Percentiles rank a stretch among this genome's conserved stretches.
phyloP scores from a whole-genome alignment of 2,888 invertebrate genomes.

The Busseola fusca region DNA sequence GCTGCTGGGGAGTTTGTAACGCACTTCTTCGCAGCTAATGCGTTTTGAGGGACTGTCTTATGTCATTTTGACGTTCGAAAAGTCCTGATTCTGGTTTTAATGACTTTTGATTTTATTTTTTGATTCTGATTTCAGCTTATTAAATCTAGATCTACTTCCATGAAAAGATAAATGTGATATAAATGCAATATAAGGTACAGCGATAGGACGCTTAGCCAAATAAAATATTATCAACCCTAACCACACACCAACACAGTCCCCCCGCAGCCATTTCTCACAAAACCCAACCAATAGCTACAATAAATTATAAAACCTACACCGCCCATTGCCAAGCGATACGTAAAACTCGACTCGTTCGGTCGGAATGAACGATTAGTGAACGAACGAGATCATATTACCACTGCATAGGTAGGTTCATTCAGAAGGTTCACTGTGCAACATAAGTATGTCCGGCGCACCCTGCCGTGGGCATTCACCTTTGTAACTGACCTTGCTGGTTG shows the following conservation, averaged over 20 bases:
- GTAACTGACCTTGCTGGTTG: background rate
- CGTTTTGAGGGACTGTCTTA: background rate
- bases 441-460: constrained; percentile 14
- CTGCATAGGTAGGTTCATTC: constrained; percentile 40
- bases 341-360: constrained; percentile 76
- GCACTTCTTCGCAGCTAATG: background rate
- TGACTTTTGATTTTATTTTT: background rate
- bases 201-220: background rate
- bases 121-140: background rate
- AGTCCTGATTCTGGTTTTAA: background rate
- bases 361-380: constrained; percentile 83
- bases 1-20: background rate
- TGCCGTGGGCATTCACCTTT: constrained; percentile 35
- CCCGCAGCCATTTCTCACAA: constrained; percentile 39
- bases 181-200: background rate
- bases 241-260: background rate
- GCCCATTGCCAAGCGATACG: constrained; percentile 78
- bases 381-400: constrained; percentile 78
- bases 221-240: constrained; percentile 7
- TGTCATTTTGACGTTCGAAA: background rate
- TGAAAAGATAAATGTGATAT: background rate
- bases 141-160: background rate
- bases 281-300: constrained; percentile 55
- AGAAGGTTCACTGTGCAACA: constrained; percentile 36
- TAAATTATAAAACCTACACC: constrained; percentile 68